Evolutionary conservation across 1,140 invertebrate species (phyloP).

Genomic region (Rhyacophila brunnea): DNA sequence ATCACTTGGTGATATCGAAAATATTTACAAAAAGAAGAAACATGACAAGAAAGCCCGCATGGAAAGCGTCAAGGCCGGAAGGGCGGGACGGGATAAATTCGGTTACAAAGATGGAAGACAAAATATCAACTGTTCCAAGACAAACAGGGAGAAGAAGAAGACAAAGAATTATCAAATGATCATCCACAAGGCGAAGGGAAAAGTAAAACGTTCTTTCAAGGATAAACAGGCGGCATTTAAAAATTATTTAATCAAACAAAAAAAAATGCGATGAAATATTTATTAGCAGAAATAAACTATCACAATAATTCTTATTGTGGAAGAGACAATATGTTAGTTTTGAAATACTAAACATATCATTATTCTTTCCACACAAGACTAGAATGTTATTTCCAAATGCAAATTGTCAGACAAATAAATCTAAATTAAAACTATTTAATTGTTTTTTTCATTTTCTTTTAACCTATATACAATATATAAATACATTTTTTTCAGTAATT

Average conservation of each 20-base stretch:
- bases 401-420: too few relatives aligned
- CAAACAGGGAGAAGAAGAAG: conserved; percentile 90
- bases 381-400: too few relatives aligned
- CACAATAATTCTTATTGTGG: not conserved
- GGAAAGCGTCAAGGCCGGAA: conserved; percentile 78
- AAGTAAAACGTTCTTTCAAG: conserved; percentile 89
- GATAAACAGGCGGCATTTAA: conserved; percentile 89
- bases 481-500: too few relatives aligned
- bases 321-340: too few relatives aligned
- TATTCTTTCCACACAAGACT: too few relatives aligned
- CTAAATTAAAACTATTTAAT: too few relatives aligned
- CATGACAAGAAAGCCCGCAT: conserved; percentile 87
- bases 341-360: too few relatives aligned
- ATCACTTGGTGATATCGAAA: conserved; percentile 86
- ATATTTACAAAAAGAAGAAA: conserved; percentile 89
- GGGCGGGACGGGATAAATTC: conserved; percentile 86
- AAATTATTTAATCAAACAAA: conserved; percentile 83
- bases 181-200: conserved; percentile 84
- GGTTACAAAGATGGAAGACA: conserved; percentile 81
- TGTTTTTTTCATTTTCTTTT: too few relatives aligned
- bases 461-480: too few relatives aligned
- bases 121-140: conserved; percentile 89
- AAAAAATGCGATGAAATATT: conserved; percentile 70
- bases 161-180: conserved; percentile 94
- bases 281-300: not conserved